Base-by-base conservation (phyloP, 2,888 invertebrate genomes). In the Chrysina gloriosa region DNA sequence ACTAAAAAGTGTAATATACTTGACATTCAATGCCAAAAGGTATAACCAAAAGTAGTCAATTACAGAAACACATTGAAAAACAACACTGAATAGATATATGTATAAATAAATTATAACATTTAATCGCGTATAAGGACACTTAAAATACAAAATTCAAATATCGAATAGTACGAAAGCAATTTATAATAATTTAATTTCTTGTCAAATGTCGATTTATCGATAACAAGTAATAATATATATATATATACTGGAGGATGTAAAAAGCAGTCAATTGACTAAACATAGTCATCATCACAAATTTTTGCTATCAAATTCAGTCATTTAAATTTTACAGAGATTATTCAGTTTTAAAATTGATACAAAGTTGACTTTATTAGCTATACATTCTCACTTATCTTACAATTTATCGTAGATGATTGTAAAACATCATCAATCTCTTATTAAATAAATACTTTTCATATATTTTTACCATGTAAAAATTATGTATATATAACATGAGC, bases 401-500 rank as follows among this genome's bases (percentile, higher is more conserved):
- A 48, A 25, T 39, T 39, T 27, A 39, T 39, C 25, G 52, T 52
- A 52, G 14, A 48, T 21, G 42, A 39, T 64, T 52, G 50, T 68
- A 67, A 52, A 31, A 63, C 50, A 63, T 64, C n/a, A 50, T 61
- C 50, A 61, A 61, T 63, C 31, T 27, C 34, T 61, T 19, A 67
- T 45, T n/a, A 25, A 66, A 58, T 66, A 58, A 63, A 67, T 61
- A 61, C 50, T 39, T 48, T n/a, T 31, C 45, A 39, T 48, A 47
- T 64, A 66, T 58, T 54, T 56, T 54, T 47, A 47, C 58, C 42
- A 19, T 66, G 25, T 45, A 47, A 23, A 58, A 58, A 58, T 39
- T 58, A 64, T 52, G 47, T 52, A 52, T 50, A 39, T 61, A 63
- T 65, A 64, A 65, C 42, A 56, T 65, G 65, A 65, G 65, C 65